A percentile compares a stretch with the other conserved stretches of the same genome.
phyloP scores from a whole-genome alignment of 2,888 invertebrate genomes.

The Physocephala rufipes region DNA sequence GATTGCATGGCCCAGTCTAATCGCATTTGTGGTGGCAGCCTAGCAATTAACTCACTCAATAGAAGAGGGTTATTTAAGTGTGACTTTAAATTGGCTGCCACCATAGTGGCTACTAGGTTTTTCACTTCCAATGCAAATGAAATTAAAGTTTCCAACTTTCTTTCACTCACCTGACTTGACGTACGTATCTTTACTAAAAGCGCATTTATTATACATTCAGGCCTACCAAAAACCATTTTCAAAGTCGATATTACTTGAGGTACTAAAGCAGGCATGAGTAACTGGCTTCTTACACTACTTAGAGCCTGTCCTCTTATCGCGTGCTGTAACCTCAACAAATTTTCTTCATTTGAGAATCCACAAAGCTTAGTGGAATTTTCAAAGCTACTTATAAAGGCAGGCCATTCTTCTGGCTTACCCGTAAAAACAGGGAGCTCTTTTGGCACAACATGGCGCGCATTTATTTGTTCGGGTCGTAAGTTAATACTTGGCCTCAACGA shows the following conservation, averaged over 20 bases:
- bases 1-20: background rate
- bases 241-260: slow-evolving; percentile 7
- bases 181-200: background rate
- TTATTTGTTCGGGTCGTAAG: too few species aligned
- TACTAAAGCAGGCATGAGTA: background rate
- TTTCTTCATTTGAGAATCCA: slow-evolving; percentile 15
- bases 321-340: background rate
- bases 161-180: background rate
- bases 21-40: background rate
- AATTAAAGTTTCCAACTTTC: background rate
- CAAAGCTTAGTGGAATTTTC: background rate
- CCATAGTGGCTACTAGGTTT: background rate
- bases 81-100: background rate
- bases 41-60: background rate
- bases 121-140: background rate
- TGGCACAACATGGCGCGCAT: background rate
- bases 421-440: background rate
- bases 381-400: background rate
- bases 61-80: slow-evolving; percentile 1
- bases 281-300: background rate
- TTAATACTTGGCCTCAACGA: too few species aligned
- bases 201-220: background rate
- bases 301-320: slow-evolving; percentile 5
- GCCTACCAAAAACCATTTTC: background rate
- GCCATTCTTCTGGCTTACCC: slow-evolving; percentile 6